Evolutionary conservation across 2,888 invertebrate species (phyloP).

Genomic region (Hesperia comma): DNA sequence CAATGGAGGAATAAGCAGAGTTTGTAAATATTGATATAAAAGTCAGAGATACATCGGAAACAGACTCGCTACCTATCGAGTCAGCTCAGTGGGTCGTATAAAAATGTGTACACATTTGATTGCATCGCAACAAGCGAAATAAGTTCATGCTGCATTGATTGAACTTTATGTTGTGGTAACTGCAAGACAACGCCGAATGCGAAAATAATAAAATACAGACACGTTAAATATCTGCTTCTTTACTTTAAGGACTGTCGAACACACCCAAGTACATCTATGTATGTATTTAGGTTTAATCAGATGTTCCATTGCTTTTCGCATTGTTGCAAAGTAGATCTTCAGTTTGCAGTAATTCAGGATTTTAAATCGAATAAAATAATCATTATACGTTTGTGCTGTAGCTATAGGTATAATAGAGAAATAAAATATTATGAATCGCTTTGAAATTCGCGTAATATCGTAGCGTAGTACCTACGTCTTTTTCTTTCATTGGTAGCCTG

Average conservation of each 20-base stretch:
- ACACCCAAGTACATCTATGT: too few species aligned
- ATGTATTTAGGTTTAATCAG: too few species aligned
- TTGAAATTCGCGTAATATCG: too few species aligned
- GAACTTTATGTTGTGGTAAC: slow-evolving; percentile 10
- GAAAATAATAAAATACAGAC: background rate
- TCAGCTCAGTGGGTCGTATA: slow-evolving; percentile 31
- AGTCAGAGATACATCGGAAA: slow-evolving; percentile 20
- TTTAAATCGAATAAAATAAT: too few species aligned
- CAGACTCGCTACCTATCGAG: slow-evolving; percentile 27
- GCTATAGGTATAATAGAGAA: too few species aligned
- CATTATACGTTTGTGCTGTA: too few species aligned
- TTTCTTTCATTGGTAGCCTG: too few species aligned
- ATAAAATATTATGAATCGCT: too few species aligned
- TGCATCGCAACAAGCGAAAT: slow-evolving; percentile 20
- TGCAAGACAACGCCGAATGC: background rate
- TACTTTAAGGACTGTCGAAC: background rate
- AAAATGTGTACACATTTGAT: slow-evolving; percentile 37
- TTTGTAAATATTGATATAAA: slow-evolving; percentile 15
- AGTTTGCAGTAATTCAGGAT: too few species aligned
- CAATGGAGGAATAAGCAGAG: slow-evolving; percentile 1
- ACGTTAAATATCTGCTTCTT: background rate
- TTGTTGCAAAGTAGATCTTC: too few species aligned
- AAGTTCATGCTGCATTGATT: slow-evolving; percentile 26
- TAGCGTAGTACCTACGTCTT: too few species aligned
- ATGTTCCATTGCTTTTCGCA: too few species aligned